A percentile compares a stretch with the other conserved stretches of the same genome.
These are phyloP conservation scores for Gymnogyps californianus DNA, from an alignment of 2,113 vertebrate species.

Conservation along the genomic window DNA sequence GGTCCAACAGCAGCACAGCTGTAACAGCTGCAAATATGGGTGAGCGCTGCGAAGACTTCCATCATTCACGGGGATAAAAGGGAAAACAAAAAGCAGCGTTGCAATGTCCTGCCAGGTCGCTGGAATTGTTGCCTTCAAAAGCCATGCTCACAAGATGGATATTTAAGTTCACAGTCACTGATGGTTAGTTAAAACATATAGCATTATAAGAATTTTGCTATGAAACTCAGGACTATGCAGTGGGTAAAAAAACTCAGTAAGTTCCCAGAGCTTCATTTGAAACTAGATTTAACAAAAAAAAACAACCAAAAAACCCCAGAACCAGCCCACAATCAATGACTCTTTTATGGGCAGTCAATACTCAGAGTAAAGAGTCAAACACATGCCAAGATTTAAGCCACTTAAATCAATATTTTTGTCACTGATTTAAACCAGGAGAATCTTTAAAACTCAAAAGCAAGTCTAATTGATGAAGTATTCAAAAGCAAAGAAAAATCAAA, in stretches of 20 bases:
- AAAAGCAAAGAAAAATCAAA: neutral
- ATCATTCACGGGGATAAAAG: neutral
- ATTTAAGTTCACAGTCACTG: neutral
- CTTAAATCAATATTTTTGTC: slow-evolving; percentile 29
- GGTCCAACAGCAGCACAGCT: neutral
- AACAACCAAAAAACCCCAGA: neutral
- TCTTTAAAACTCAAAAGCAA: slow-evolving; percentile 6
- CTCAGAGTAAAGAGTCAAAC: neutral
- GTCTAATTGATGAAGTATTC: slow-evolving; percentile 5
- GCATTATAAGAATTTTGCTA: neutral
- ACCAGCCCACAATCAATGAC: neutral
- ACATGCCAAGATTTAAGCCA: neutral
- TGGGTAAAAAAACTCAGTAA: neutral
- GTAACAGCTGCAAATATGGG: neutral
- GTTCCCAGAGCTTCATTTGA: neutral
- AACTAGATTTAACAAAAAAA: neutral
- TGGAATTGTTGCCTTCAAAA: neutral
- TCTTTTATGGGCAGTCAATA: slow-evolving; percentile 3
- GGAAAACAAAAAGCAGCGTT: neutral
- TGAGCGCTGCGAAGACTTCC: neutral
- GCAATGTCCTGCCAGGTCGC: neutral
- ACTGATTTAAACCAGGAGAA: slow-evolving; percentile 27
- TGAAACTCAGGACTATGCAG: neutral
- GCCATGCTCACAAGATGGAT: neutral
- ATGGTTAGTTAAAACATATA: neutral